A percentile compares a stretch with the other conserved stretches of the same genome.
phyloP scores from a whole-genome alignment of 2,888 invertebrate genomes.

The Eupsilia transversa region DNA sequence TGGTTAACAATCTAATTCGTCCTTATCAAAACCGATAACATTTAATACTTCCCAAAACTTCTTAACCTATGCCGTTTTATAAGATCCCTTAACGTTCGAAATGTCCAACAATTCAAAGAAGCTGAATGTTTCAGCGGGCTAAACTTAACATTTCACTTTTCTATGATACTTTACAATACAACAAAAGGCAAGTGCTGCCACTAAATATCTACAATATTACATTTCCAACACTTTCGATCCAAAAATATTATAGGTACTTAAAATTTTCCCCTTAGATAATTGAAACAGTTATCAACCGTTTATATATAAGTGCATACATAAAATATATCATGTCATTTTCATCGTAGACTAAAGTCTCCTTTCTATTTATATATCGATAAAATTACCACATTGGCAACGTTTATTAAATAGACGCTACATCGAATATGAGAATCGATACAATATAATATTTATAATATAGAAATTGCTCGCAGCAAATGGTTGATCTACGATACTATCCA shows the following conservation, averaged over 20 bases:
- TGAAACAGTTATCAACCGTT: conserved; percentile 9
- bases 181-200: conserved; percentile 29
- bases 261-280: background rate
- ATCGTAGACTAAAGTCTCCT: conserved; percentile 39
- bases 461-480: conserved; percentile 32
- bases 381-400: conserved; percentile 9
- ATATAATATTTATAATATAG: conserved; percentile 12
- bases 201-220: conserved; percentile 30
- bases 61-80: background rate
- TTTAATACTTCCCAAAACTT: conserved; percentile 39
- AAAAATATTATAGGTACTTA: conserved; percentile 39
- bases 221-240: conserved; percentile 39
- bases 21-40: conserved; percentile 36
- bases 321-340: conserved; percentile 50
- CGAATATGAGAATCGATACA: conserved; percentile 7
- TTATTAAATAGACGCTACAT: conserved; percentile 17
- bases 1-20: conserved; percentile 21
- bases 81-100: conserved; percentile 29
- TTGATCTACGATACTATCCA: conserved; percentile 5
- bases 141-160: conserved; percentile 1
- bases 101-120: conserved; percentile 31
- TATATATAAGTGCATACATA: conserved; percentile 31
- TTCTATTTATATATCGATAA: conserved; percentile 12
- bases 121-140: conserved; percentile 5
- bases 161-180: background rate